Base-by-base conservation (phyloP, 2,113 vertebrate species). In the Saguinus imperator region DNA sequence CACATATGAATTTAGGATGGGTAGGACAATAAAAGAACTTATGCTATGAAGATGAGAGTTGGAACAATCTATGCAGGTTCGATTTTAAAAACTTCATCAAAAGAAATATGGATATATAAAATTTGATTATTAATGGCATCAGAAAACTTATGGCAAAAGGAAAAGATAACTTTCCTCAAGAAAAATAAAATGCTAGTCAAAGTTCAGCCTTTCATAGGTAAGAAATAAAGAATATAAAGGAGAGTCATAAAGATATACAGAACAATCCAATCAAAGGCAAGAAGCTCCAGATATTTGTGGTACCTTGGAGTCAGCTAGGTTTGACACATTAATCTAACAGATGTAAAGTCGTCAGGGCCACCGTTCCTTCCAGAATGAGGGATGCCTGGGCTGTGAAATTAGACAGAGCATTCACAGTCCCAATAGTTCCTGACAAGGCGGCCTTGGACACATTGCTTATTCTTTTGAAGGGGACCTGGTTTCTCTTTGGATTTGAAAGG, bases 321-420 rank as follows among this genome's bases (percentile, higher is more conserved):
- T 2, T 12, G 6, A 37, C 20, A 4, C 6, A 3, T 27, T 52
- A 43, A 8, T 11, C 29, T 45, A 8, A 81, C 1, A 8, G 43
- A 20, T 3, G 16, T 4, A 14, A 25, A 17, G 8, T 11, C 66
- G 4, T 48, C 25, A 37, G 17, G 11, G 6, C 1, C 0, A 0
- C 11, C 2, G 13, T 50, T 20, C 20, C 1, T 68, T 55, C 3
- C 11, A 70, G 68, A 13, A 12, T 16, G 0, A 20, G 64, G 2
- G 21, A 48, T 8, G 0, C 11, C 13, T 68, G 25, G 16, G 5
- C 32, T 50, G 18, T 13, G 35, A 25, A 48, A 32, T 25, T 29
- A 40, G 9, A 29, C 6, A 57, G n/a, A 35, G 7, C n/a, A 45
- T 37, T 27, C 35, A 52, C 20, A 45, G 7, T 52, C 35, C 29